phyloP scores from a whole-genome alignment of 2,888 invertebrate species.

The Epistrophe grossulariae region DNA sequence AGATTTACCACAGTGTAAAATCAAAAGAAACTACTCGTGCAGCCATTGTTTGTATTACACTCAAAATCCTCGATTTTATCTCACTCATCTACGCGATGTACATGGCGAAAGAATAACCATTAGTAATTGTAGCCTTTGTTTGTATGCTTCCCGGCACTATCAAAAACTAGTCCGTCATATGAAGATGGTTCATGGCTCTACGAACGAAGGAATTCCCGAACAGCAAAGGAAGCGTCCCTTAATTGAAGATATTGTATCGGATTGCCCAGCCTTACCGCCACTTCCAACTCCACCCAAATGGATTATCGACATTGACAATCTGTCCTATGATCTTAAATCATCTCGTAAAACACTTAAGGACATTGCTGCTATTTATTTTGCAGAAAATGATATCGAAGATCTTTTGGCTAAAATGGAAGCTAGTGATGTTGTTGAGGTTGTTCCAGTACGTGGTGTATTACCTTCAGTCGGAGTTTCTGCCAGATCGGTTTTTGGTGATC shows the following conservation, averaged over 20 bases:
- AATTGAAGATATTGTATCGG: background rate
- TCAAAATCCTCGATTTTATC: slow-evolving; percentile 90
- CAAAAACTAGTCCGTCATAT: slow-evolving; percentile 91
- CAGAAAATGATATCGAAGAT: slow-evolving; percentile 4
- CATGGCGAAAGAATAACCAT: slow-evolving; percentile 90
- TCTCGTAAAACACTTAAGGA: slow-evolving; percentile 36
- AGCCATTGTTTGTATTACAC: slow-evolving; percentile 89
- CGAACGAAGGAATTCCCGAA: slow-evolving; percentile 19
- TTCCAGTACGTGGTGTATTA: background rate
- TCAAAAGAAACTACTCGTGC: slow-evolving; percentile 91
- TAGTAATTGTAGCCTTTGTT: slow-evolving; percentile 91
- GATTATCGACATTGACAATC: background rate
- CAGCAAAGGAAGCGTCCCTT: slow-evolving; percentile 11
- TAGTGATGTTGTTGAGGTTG: slow-evolving; percentile 29
- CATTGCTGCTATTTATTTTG: slow-evolving; percentile 46
- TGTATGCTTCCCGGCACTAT: slow-evolving; percentile 93
- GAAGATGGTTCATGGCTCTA: slow-evolving; percentile 88
- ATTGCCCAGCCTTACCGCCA: background rate
- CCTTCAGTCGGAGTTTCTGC: background rate
- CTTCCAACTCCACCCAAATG: background rate
- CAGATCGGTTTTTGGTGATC: slow-evolving; percentile 87
- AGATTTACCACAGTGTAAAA: slow-evolving; percentile 89
- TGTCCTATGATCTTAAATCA: slow-evolving; percentile 29
- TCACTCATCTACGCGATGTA: slow-evolving; percentile 90
- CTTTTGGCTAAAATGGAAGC: slow-evolving; percentile 34